Evolutionary conservation across 2,888 invertebrate genomes (phyloP).

Genomic region (Euproctis similis): DNA sequence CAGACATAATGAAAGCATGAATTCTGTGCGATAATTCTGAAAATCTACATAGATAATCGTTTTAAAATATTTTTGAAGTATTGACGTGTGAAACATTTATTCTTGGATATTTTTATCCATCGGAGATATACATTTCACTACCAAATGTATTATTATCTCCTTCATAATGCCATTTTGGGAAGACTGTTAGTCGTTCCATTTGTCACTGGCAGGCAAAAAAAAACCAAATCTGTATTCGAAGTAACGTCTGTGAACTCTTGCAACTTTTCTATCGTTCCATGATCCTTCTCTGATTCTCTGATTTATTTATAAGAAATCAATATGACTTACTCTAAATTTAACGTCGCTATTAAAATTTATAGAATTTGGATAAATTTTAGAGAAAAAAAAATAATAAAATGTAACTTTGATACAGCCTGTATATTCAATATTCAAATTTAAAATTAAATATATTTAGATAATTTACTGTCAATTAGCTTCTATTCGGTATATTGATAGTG

Average conservation of each 20-base stretch:
- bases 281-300: conserved; percentile 21
- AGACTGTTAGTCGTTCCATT: conserved; percentile 11
- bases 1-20: conserved; percentile 23
- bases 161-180: conserved; percentile 13
- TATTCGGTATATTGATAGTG: conserved; percentile 42
- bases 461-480: conserved; percentile 42
- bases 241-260: conserved; percentile 31
- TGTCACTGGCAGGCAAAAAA: conserved; percentile 12
- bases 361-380: conserved; percentile 24
- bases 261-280: conserved; percentile 31
- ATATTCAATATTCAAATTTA: conserved; percentile 29
- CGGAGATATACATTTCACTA: no score
- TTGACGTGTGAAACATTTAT: no score
- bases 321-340: conserved; percentile 33
- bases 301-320: conserved; percentile 38
- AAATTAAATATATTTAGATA: conserved; percentile 30
- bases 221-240: conserved; percentile 6
- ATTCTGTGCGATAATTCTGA: conserved; percentile 34
- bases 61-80: no score
- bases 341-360: background rate
- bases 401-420: conserved; percentile 37
- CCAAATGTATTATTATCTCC: no score
- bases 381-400: conserved; percentile 33
- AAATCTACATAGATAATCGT: conserved; percentile 12
- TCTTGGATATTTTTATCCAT: no score